Percentiles rank a stretch among this genome's conserved stretches.
Conservation (phyloP, 2,113 vertebrate species). For the Scomber scombrus region DNA sequence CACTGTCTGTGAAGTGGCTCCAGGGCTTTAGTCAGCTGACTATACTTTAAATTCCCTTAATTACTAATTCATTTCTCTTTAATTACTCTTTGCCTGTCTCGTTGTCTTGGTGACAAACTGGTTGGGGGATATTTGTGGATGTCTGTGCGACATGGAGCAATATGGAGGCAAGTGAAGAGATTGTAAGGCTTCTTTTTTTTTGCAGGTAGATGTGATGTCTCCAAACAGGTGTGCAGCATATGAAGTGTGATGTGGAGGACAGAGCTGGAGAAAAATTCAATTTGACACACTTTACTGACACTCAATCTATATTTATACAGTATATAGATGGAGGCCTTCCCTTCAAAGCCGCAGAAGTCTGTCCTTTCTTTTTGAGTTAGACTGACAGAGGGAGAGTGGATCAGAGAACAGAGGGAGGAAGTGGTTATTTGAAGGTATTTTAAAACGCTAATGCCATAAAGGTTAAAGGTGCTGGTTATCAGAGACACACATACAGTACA, state of each 20-base stretch:
- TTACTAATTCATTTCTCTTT: conserved; percentile 9
- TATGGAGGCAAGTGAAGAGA: neutral
- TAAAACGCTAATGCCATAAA: neutral
- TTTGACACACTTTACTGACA: too few species aligned
- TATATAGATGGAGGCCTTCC: neutral
- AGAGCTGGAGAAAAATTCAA: conserved; percentile 34
- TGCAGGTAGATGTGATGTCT: conserved; percentile 27
- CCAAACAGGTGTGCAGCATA: conserved; percentile 51
- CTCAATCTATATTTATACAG: too few species aligned
- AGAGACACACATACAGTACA: conserved; percentile 4
- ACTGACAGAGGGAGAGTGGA: neutral
- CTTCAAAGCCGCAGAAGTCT: conserved; percentile 31
- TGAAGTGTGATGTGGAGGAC: conserved; percentile 25
- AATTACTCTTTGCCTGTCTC: conserved; percentile 61
- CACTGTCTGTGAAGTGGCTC: conserved; percentile 46
- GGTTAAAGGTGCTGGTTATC: conserved; percentile 24
- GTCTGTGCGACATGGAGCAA: conserved; percentile 19
- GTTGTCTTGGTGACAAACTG: conserved; percentile 58
- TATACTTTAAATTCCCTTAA: neutral
- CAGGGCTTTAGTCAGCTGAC: conserved; percentile 46
- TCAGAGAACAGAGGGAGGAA: neutral
- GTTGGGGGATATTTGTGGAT: conserved; percentile 35
- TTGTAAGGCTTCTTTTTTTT: neutral
- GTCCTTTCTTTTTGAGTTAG: conserved; percentile 33
- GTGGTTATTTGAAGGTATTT: neutral